Conservation (phyloP, 1,140 invertebrate genomes). For the Drosophila sproati region DNA sequence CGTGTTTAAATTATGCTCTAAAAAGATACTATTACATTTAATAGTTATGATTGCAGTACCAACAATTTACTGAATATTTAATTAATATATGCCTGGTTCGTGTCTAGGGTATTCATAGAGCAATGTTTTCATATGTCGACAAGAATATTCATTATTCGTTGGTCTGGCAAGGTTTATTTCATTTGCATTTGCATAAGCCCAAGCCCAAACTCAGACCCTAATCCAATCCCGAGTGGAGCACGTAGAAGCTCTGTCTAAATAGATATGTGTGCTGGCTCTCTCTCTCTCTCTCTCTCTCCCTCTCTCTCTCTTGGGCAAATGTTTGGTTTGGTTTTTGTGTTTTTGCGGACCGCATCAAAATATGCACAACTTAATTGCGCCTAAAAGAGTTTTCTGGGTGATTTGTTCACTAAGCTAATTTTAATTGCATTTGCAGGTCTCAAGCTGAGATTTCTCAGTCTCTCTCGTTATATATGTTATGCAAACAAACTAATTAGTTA, state of each 20-base stretch:
- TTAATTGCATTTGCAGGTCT: constrained; percentile 62
- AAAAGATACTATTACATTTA: too few species aligned
- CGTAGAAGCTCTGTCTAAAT: constrained; percentile 8
- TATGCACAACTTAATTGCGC: constrained; percentile 52
- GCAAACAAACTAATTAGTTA: constrained; percentile 43
- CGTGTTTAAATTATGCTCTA: too few species aligned
- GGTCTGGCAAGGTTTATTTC: background rate
- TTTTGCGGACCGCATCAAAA: constrained; percentile 20
- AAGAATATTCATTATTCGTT: constrained; percentile 56
- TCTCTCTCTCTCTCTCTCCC: background rate
- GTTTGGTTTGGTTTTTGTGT: background rate
- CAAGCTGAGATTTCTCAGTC: constrained; percentile 45
- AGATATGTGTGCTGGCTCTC: background rate
- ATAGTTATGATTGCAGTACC: too few species aligned
- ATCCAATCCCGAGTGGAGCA: constrained; percentile 10
- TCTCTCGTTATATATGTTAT: background rate
- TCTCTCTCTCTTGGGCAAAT: background rate
- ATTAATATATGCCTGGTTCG: too few species aligned
- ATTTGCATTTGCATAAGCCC: constrained; percentile 65
- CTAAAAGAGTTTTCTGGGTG: constrained; percentile 44
- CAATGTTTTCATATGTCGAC: constrained; percentile 25
- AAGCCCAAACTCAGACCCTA: background rate
- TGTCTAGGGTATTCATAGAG: background rate
- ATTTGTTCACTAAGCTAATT: constrained; percentile 59
- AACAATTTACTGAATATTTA: too few species aligned